These are phyloP conservation scores for Bathynomus jamesi DNA, from an alignment of 1,140 invertebrate genomes.

Conservation along the genomic window DNA sequence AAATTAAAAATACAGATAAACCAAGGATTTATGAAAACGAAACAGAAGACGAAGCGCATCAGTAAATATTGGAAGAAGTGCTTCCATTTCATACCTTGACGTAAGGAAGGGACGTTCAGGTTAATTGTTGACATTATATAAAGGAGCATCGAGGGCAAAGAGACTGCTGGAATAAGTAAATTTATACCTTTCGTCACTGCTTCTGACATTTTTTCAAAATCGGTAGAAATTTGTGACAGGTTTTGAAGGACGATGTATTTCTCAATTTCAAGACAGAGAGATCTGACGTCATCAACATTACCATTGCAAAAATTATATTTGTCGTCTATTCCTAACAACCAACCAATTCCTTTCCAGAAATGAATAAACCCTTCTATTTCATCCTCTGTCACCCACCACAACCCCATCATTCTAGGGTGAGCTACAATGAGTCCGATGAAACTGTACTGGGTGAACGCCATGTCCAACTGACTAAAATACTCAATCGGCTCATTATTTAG, in stretches of 20 bases:
- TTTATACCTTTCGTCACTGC: conserved; percentile 42
- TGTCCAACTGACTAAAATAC: conserved; percentile 62
- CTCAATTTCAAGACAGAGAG: conserved; percentile 44
- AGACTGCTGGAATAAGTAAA: conserved; percentile 40
- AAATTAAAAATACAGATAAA: conserved; percentile 13
- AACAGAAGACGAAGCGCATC: conserved; percentile 6
- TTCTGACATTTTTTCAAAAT: conserved; percentile 47
- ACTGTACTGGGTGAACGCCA: conserved; percentile 59
- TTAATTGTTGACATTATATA: conserved; percentile 7
- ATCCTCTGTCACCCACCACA: conserved; percentile 48
- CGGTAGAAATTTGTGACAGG: conserved; percentile 40
- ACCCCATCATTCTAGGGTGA: conserved; percentile 56
- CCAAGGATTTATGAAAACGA: conserved; percentile 14
- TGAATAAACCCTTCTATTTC: conserved; percentile 70
- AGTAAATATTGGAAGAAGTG: conserved; percentile 15
- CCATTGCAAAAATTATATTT: conserved; percentile 55
- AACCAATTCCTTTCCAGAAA: conserved; percentile 73
- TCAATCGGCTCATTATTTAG: conserved; percentile 21
- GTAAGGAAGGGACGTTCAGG: conserved; percentile 7
- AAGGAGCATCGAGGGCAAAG: conserved; percentile 14
- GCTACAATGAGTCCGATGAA: conserved; percentile 71
- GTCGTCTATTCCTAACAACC: conserved; percentile 71
- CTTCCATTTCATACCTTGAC: not conserved
- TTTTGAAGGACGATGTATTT: conserved; percentile 43
- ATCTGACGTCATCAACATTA: conserved; percentile 42